A percentile compares a stretch with the other conserved stretches of the same genome.
These are phyloP conservation scores for Paedocypris sp. DNA, from an alignment of 2,113 vertebrate genomes.

Conservation along the genomic window DNA sequence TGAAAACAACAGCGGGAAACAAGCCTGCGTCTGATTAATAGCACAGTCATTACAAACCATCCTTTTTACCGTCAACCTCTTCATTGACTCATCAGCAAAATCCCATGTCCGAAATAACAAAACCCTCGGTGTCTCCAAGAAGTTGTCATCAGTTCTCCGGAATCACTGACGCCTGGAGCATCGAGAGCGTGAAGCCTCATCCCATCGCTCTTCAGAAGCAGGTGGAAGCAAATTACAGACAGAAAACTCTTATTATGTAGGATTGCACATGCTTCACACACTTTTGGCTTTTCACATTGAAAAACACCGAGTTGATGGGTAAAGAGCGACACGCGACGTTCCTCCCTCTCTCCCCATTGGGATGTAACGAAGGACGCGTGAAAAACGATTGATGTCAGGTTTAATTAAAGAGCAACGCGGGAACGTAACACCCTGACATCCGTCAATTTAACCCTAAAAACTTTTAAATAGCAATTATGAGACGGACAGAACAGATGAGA, in stretches of 20 bases:
- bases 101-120: too few species aligned
- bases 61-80: too few species aligned
- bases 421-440: slow-evolving; percentile 52
- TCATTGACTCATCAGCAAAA: too few species aligned
- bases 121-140: too few species aligned
- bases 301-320: too few species aligned
- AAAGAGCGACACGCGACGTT: too few species aligned
- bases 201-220: not conserved
- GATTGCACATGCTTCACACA: too few species aligned
- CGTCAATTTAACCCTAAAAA: slow-evolving; percentile 57
- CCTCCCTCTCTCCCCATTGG: slow-evolving; percentile 26
- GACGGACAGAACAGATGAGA: not conserved
- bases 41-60: too few species aligned
- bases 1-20: too few species aligned
- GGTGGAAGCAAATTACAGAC: slow-evolving; percentile 6
- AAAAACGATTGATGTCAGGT: slow-evolving; percentile 57
- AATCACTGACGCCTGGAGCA: slow-evolving; percentile 8
- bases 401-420: slow-evolving; percentile 63
- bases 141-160: slow-evolving; percentile 2
- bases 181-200: not conserved
- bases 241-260: too few species aligned
- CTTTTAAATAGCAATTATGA: slow-evolving; percentile 29
- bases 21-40: too few species aligned
- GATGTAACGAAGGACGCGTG: slow-evolving; percentile 45
- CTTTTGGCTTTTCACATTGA: too few species aligned